Evolutionary conservation across 2,113 vertebrate genomes (phyloP), one percentile per base, ranked within the genome.

Genomic region (Thymallus thymallus): DNA sequence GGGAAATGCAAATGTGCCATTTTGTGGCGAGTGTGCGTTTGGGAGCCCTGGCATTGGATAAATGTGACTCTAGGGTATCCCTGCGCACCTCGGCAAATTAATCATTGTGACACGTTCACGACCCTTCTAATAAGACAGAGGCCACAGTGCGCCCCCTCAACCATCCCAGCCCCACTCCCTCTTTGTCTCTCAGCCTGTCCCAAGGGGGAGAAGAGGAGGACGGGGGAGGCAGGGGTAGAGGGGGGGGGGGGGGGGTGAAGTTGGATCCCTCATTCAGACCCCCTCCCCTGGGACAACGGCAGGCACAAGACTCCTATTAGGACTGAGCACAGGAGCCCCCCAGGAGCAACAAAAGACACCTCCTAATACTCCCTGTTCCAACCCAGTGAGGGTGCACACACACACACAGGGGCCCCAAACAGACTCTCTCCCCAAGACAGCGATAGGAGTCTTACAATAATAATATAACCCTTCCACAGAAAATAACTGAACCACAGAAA

Each of bases 71-170:
- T 86, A 87, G 93, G 92, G 91, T 92, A 92, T 94, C 90, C 92
- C 91, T 81, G 80, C 87, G 91, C 91, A 92, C 91, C 92, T 93
- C 91, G 71, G 91, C 92, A 93, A 92, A 94, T 94, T 93, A 94
- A 94, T 94, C 92, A 94, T 93, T 85, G 89, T 94, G 93, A 93
- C 93, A 93, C 88, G 90, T 93, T 94, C 92, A 94, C 92, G 91
- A 93, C 93, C 92, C 91, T 90, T 93, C 92, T 94, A 94, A 94
- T 93, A 94, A 93, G 93, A 92, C 93, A 92, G 91, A 90, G 93
- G 91, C 92, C 91, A 91, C 88, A 87, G 88, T 86, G 85, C 87
- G 84, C 89, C 89, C 91, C 89, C 88, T 72, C 86, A 90, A 90
- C 91, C 89, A 91, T 89, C 81, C 87, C 35, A 41, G 9, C 35